Evolutionary conservation across 1,140 invertebrate genomes (phyloP), one percentile per base, ranked within the genome.

Genomic region (Uloborus diversus): DNA sequence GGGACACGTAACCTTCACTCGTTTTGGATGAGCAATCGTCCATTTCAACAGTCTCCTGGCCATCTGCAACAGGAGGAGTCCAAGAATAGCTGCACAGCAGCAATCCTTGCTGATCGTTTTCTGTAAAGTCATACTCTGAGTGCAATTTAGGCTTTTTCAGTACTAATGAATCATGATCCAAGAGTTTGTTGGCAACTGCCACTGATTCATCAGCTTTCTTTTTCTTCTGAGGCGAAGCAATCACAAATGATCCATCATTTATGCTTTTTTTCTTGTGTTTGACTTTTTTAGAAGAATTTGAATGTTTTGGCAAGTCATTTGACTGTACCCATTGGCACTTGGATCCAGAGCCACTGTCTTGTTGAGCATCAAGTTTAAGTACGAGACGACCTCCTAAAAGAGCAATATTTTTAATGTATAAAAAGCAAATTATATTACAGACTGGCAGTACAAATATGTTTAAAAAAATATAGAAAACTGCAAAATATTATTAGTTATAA

Each of bases 331-430:
- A 84, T 79, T 84, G 81, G 70, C 82, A 82, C 69, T 82, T 57
- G 14, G 62, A 47, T 37, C 62, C 80, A 49, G 70, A 68, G 53
- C 69, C 69, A 64, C 69, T 51, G 56, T 83, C 73, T 68, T 84
- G 84, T 61, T 83, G 81, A 37, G 84, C 84, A 79, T 84, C 84
- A 49, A 84, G 66, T 68, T 84, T 84, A 42, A 84, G 81, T 42
- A 84, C 82, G 23, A 84, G 71, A 42, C 84, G 81, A 3, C 84
- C 83, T 51, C 81, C 82, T 66, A 81, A 11, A 62, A 71, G 11
- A 49, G 23, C 30, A 59, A n/a, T 20, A 65, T n/a, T 27, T 37
- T 56, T 11, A 7, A 11, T 7, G 14, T 56, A 20, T 7, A 56
- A 56, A 20, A n/a, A n/a, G n/a, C n/a, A n/a, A n/a, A n/a, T n/a